Evolutionary conservation across 1,140 invertebrate genomes (phyloP).

Genomic region (Drosophila orosa): DNA sequence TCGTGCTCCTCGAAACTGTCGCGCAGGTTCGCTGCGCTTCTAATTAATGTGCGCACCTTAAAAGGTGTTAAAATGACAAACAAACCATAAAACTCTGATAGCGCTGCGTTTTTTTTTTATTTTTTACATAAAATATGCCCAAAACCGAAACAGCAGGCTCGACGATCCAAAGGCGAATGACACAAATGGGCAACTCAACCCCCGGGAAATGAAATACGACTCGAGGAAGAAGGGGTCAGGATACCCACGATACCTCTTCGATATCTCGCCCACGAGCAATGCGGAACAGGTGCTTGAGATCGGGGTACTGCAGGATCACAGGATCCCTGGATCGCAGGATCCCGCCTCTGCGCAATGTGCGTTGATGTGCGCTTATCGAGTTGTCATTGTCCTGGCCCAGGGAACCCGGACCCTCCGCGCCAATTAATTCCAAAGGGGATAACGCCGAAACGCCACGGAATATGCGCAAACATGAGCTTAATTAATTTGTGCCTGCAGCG

Average conservation of each 20-base stretch:
- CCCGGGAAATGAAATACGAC: constrained; percentile 65
- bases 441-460: constrained; percentile 39
- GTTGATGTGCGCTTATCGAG: constrained; percentile 77
- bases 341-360: constrained; percentile 61
- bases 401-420: constrained; percentile 43
- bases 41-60: constrained; percentile 71
- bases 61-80: constrained; percentile 83
- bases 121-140: constrained; percentile 35
- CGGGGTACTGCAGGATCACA: constrained; percentile 32
- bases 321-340: constrained; percentile 1
- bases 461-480: constrained; percentile 76
- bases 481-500: constrained; percentile 73
- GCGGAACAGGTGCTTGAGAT: constrained; percentile 71
- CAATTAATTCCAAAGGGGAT: constrained; percentile 70
- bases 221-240: constrained; percentile 17
- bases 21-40: constrained; percentile 65
- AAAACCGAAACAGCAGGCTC: constrained; percentile 49
- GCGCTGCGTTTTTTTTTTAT: constrained; percentile 41
- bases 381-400: constrained; percentile 69
- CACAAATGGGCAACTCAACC: constrained; percentile 36
- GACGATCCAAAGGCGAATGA: constrained; percentile 28
- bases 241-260: constrained; percentile 18
- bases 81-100: constrained; percentile 82
- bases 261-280: constrained; percentile 64
- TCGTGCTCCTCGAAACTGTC: constrained; percentile 41